These are phyloP conservation scores for Platygyra sinensis DNA, from an alignment of 64 coral and sea anemone genomes.

Conservation along the genomic window DNA sequence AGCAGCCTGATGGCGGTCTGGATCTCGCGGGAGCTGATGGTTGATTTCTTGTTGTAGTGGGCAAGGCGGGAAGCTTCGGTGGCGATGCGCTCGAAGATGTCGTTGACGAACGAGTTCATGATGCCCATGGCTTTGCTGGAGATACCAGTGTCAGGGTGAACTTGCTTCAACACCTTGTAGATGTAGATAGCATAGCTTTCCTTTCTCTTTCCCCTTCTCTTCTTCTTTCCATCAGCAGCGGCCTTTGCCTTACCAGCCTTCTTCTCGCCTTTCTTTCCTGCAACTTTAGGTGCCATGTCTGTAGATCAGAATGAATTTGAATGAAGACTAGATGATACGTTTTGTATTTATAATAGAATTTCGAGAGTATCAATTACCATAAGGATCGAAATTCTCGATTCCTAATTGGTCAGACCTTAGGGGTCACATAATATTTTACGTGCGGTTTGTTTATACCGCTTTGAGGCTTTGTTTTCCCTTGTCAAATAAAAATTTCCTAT, in stretches of 20 bases:
- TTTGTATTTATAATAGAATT: no score
- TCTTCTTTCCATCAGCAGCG: not conserved
- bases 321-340: no score
- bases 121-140: slow-evolving; percentile 74
- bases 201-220: slow-evolving; percentile 25
- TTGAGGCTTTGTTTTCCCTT: no score
- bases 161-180: slow-evolving; percentile 60
- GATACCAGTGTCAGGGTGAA: slow-evolving; percentile 57
- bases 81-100: slow-evolving; percentile 81
- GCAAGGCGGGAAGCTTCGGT: slow-evolving; percentile 53
- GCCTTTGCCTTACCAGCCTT: not conserved
- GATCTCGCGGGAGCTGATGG: slow-evolving; percentile 47
- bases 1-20: slow-evolving; percentile 57
- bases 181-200: slow-evolving; percentile 68
- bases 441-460: no score
- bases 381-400: no score
- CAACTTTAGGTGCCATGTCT: no score
- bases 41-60: slow-evolving; percentile 68
- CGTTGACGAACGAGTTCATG: slow-evolving; percentile 77
- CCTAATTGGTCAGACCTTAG: no score
- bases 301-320: no score
- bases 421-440: no score
- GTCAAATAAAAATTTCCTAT: no score
- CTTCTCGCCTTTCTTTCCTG: no score
- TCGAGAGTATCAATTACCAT: no score